phyloP scores from a whole-genome alignment of 2,113 vertebrate species.

The Cathartes aura region DNA sequence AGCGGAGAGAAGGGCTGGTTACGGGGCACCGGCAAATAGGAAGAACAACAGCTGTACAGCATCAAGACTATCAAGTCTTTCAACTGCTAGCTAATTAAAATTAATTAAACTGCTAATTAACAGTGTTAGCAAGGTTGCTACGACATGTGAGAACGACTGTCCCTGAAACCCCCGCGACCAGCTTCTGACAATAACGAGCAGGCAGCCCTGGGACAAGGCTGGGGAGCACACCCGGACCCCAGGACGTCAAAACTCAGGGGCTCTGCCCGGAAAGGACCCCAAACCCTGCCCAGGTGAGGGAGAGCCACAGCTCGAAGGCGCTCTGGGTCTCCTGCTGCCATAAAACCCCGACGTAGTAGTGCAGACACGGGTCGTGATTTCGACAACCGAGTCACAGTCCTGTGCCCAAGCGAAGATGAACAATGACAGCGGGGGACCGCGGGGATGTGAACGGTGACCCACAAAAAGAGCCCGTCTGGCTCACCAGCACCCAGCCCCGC shows the following conservation, averaged over 20 bases:
- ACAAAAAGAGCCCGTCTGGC: neutral
- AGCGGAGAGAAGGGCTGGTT: neutral
- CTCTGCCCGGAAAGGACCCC: neutral
- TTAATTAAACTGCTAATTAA: neutral
- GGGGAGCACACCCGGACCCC: neutral
- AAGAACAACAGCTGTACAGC: neutral
- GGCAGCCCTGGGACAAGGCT: neutral
- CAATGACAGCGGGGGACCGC: neutral
- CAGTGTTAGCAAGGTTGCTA: neutral
- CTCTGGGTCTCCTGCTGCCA: neutral
- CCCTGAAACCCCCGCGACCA: neutral
- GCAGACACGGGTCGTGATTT: too few species aligned
- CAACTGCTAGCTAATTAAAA: neutral
- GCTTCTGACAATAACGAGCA: neutral
- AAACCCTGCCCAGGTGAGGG: neutral
- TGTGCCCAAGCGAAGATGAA: neutral
- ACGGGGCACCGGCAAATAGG: rapidly evolving
- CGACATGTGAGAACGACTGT: neutral
- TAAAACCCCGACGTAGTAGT: too few species aligned
- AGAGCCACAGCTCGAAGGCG: neutral
- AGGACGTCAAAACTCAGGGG: neutral
- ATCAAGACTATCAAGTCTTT: neutral
- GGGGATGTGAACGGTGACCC: neutral
- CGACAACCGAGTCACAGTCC: neutral
- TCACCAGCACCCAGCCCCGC: neutral